Percentiles rank a stretch among this genome's conserved stretches.
phyloP scores from a whole-genome alignment of 2,113 vertebrate species.

The Drymodes brunneopygia region DNA sequence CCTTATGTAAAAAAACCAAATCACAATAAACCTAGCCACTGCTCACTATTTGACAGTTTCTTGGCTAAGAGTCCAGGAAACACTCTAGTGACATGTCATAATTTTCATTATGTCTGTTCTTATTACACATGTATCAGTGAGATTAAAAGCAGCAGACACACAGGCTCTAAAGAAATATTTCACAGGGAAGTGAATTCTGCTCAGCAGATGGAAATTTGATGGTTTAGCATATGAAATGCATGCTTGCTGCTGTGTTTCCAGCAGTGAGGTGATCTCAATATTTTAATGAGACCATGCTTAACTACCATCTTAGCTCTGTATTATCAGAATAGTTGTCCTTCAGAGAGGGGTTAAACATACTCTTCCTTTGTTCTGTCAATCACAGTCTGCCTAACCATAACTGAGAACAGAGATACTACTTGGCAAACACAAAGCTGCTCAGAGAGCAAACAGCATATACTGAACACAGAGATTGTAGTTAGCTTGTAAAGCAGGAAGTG shows the following conservation, averaged over 20 bases:
- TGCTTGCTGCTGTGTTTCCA: neutral
- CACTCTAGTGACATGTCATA: neutral
- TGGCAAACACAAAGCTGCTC: neutral
- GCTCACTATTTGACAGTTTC: neutral
- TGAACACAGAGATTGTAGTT: neutral
- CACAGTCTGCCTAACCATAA: neutral
- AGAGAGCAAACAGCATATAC: neutral
- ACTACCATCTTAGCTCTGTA: neutral
- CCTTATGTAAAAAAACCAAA: neutral
- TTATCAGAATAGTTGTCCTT: neutral
- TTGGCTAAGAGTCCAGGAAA: neutral
- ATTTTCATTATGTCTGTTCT: neutral
- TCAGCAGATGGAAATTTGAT: neutral
- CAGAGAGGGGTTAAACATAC: neutral
- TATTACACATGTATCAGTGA: neutral
- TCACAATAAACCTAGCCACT: neutral
- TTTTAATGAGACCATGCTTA: neutral
- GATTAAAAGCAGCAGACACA: neutral
- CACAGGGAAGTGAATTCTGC: neutral
- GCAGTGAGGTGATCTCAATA: neutral
- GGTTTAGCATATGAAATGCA: neutral
- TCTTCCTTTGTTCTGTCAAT: neutral
- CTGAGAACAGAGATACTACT: neutral
- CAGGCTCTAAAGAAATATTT: neutral
- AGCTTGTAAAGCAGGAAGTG: neutral